phyloP scores from a whole-genome alignment of 1,140 invertebrate species.

The Drosophila serrata region DNA sequence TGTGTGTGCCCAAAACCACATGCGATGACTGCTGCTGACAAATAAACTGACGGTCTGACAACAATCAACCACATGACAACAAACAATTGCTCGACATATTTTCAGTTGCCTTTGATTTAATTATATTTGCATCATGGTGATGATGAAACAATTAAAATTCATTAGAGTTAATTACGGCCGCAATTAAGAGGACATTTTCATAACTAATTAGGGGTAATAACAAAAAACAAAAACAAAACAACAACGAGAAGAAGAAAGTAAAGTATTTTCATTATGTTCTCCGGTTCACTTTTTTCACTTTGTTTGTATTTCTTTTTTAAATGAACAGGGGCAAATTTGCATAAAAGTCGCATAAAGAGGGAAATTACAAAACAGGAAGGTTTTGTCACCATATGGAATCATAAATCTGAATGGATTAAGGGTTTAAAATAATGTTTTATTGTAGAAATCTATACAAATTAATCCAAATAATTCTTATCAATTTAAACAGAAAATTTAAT shows the following conservation, averaged over 20 bases:
- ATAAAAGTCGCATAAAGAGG: slow-evolving; percentile 22
- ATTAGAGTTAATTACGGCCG: slow-evolving; percentile 72
- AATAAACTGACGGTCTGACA: slow-evolving; percentile 37
- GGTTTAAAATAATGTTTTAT: neutral
- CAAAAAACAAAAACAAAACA: slow-evolving; percentile 21
- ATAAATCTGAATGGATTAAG: neutral
- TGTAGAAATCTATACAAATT: neutral
- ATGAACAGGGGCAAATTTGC: slow-evolving; percentile 35
- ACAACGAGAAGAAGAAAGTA: slow-evolving; percentile 22
- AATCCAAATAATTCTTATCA: neutral
- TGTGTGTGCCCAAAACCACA: slow-evolving; percentile 47
- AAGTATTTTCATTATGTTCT: slow-evolving; percentile 57
- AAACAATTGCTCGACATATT: slow-evolving; percentile 46
- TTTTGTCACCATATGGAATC: neutral
- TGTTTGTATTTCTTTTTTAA: slow-evolving; percentile 53
- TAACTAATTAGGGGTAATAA: slow-evolving; percentile 63
- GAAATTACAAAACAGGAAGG: neutral
- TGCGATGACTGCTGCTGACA: slow-evolving; percentile 62
- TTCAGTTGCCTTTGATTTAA: slow-evolving; percentile 62
- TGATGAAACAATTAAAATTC: slow-evolving; percentile 70
- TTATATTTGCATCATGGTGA: slow-evolving; percentile 39
- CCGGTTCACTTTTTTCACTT: neutral
- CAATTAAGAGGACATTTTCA: slow-evolving; percentile 75
- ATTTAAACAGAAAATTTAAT: neutral
- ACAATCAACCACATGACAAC: slow-evolving; percentile 36